Base-by-base conservation (phyloP, 2,888 invertebrate genomes). In the Lycocerus yunnanus region DNA sequence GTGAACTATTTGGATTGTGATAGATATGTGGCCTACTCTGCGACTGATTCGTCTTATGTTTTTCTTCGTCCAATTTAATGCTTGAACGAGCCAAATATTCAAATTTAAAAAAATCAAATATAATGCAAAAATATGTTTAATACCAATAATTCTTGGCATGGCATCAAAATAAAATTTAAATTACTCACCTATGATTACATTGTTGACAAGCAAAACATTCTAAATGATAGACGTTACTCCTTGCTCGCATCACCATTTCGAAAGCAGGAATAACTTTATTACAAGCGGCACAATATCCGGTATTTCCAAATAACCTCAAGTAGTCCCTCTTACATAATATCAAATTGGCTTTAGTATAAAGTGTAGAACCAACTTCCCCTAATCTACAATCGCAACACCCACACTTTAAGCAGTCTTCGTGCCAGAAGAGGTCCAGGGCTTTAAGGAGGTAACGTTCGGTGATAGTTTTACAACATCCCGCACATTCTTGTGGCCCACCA, bases 161-260 rank as follows among this genome's bases (percentile, higher is more conserved):
- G 5, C 20, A 20, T 4, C 11, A 16, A 67, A 67, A 18, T 58
- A 59, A 20, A 14, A 16, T 20, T 20, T 0, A 15, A 70, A 59
- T 60, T 5, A 69, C 76, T 68, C 85, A 98, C 98, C 98, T 96
- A 89, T 98, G 98, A 88, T 97, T 97, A 88, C 98, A 99, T 88
- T 98, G 97, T 85, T 98, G 98, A 86, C 98, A 98, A 69, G 98
- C 98, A 88, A 98, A 98, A 88, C 98, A 98, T 88, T 98, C 98
- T 83, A 98, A 91, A 86, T 99, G 98, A 88, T 98, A 99, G 77
- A 98, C 98, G 85, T 98, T 98, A 87, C 94, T 95, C 83, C 96
- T 93, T 65, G 98, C 98, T 81, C 98, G 91, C 98, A 99, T 99
- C 82, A 98, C 98, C 97, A 98, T 97, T 88, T 99, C 98, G 87